Percentiles rank a stretch among this genome's conserved stretches.
Evolutionary conservation across 2,797 vertebrate genomes (phyloP).

Genomic region (Numenius phaeopus): DNA sequence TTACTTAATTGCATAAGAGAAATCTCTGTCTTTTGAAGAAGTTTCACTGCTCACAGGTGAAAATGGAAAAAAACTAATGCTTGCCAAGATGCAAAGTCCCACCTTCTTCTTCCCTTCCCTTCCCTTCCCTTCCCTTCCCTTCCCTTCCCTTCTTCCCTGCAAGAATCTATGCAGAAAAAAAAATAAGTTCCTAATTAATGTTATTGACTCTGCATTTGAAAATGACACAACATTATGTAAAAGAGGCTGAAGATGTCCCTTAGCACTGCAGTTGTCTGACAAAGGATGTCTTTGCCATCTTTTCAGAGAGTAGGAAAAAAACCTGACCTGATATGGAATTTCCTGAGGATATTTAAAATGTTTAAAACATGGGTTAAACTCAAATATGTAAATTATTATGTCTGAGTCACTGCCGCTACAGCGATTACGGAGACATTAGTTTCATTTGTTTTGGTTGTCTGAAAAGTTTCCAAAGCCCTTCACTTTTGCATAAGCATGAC

Average conservation of each 20-base stretch:
- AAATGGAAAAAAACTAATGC: not conserved
- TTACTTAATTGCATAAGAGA: constrained; percentile 16
- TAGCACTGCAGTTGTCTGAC: not conserved
- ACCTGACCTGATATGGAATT: not conserved
- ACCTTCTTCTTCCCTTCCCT: not conserved
- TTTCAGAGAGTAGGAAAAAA: not conserved
- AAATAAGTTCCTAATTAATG: not conserved
- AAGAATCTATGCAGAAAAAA: not conserved
- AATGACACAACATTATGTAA: not conserved
- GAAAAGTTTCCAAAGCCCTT: not conserved
- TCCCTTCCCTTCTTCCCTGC: not conserved
- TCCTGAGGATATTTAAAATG: not conserved
- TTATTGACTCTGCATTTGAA: not conserved
- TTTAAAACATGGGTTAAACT: not conserved
- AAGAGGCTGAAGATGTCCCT: not conserved
- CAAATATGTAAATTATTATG: not conserved
- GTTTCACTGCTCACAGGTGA: constrained; percentile 14
- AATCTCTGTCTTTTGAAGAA: constrained; percentile 38
- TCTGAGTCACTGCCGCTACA: not conserved
- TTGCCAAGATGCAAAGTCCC: not conserved
- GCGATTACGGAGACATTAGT: not conserved
- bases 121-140: not conserved
- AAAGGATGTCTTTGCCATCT: not conserved
- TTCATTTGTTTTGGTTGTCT: not conserved
- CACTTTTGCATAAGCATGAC: not conserved